These are phyloP conservation scores for Aix galericulata DNA, from an alignment of 2,113 vertebrate species.

Conservation along the genomic window DNA sequence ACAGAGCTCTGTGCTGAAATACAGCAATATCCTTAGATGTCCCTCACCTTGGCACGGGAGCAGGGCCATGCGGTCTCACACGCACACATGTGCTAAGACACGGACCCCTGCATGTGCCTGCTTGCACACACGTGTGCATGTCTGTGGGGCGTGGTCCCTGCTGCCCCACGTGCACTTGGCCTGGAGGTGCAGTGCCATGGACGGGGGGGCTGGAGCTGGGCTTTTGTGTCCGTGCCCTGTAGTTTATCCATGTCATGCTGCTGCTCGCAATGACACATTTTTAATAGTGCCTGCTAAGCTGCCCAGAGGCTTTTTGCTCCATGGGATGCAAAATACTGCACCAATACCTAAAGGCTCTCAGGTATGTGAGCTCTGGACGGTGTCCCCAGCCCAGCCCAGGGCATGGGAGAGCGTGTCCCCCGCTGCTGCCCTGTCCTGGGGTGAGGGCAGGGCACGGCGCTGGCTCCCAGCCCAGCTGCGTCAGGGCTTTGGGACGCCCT, in stretches of 20 bases:
- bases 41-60: neutral
- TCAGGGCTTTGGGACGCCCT: neutral
- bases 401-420: fast-evolving
- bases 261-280: neutral
- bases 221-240: neutral
- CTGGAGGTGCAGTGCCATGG: fast-evolving
- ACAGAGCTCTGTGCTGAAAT: neutral
- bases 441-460: neutral
- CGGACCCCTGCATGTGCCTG: fast-evolving
- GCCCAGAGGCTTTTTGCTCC: neutral
- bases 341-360: neutral
- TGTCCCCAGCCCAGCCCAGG: neutral
- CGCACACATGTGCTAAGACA: fast-evolving
- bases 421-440: neutral
- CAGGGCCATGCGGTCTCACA: neutral
- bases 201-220: fast-evolving
- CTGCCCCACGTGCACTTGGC: fast-evolving
- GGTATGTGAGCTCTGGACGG: fast-evolving
- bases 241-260: neutral
- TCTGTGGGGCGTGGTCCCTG: fast-evolving
- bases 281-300: neutral
- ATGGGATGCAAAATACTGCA: neutral
- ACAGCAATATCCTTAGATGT: neutral
- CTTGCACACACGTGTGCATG: fast-evolving
- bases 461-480: neutral